phyloP scores from a whole-genome alignment of 2,113 vertebrate genomes.

The human (Homo sapiens) region DNA sequence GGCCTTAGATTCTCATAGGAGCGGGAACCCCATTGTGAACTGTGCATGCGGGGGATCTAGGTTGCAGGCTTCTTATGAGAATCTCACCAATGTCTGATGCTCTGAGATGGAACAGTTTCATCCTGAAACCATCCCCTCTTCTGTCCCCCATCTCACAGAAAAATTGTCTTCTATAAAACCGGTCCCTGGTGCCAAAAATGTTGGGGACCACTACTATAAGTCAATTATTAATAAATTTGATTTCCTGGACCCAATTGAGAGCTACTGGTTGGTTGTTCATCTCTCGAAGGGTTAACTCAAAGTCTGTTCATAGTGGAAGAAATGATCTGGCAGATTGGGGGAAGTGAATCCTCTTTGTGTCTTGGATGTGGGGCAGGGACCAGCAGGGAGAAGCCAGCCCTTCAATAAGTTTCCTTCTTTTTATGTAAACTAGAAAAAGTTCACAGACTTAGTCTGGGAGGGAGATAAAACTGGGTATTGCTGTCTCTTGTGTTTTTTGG shows the following conservation, averaged over 20 bases:
- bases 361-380: neutral
- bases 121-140: too few relatives aligned
- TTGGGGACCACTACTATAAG: neutral
- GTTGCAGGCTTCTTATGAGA: too few relatives aligned
- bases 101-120: too few relatives aligned
- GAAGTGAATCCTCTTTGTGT: neutral
- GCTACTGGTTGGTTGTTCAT: neutral
- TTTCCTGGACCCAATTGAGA: constrained; percentile 29
- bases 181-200: too few relatives aligned
- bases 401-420: constrained; percentile 32
- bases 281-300: constrained; percentile 1
- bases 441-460: constrained; percentile 8
- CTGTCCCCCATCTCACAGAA: too few relatives aligned
- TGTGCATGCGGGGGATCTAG: too few relatives aligned
- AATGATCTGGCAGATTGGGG: neutral
- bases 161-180: too few relatives aligned
- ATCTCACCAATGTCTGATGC: too few relatives aligned
- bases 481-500: neutral
- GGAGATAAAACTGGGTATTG: constrained; percentile 37
- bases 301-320: neutral
- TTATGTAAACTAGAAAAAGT: neutral
- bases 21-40: too few relatives aligned
- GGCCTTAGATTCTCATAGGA: too few relatives aligned
- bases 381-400: neutral
- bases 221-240: neutral